phyloP scores from a whole-genome alignment of 2,113 vertebrate species.

The Larimichthys polyactis region DNA sequence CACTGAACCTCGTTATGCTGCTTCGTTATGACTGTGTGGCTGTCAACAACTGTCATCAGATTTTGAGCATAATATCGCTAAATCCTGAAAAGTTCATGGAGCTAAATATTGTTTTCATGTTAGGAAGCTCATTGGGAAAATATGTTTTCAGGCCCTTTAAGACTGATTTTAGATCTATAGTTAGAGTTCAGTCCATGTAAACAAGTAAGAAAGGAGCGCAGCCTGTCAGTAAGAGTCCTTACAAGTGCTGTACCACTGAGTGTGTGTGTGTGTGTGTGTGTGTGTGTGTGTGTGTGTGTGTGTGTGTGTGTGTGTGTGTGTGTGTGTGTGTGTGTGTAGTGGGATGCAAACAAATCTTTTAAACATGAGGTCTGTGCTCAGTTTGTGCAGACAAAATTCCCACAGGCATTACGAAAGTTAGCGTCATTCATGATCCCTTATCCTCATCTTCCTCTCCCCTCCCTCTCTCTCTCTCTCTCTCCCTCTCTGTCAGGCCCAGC shows the following conservation, averaged over 20 bases:
- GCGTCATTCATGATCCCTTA: neutral
- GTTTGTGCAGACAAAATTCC: neutral
- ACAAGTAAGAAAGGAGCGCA: neutral
- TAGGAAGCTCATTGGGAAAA: neutral
- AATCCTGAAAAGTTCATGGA: too few relatives aligned
- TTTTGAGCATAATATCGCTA: too few relatives aligned
- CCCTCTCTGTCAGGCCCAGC: conserved; percentile 87
- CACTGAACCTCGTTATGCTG: too few relatives aligned
- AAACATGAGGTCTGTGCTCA: neutral
- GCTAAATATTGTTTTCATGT: too few relatives aligned
- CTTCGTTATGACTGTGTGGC: too few relatives aligned
- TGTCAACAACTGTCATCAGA: too few relatives aligned
- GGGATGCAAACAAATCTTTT: conserved; percentile 1
- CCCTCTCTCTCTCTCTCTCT: neutral
- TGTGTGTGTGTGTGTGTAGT: neutral
- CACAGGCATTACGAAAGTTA: neutral
- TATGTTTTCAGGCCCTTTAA: neutral
- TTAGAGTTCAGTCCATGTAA: neutral
- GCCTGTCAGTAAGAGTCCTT: neutral
- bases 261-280: neutral
- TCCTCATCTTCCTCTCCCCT: neutral
- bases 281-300: too few relatives aligned
- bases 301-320: neutral
- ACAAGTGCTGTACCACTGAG: neutral
- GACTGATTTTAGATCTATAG: neutral